Conservation (phyloP, 2,888 invertebrate species). For the Drosophila yooni region DNA sequence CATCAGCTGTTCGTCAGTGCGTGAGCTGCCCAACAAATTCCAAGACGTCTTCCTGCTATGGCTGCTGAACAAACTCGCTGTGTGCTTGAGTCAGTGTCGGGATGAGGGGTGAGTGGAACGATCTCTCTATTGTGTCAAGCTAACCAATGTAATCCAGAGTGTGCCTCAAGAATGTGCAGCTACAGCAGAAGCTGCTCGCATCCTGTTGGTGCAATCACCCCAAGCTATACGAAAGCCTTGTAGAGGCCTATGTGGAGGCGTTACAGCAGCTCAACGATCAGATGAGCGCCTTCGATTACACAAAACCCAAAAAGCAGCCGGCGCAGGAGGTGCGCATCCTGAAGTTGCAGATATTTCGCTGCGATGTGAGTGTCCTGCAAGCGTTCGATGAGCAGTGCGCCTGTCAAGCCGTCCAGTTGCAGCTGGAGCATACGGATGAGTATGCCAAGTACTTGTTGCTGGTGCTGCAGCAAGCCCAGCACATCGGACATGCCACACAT, state of each 20-base stretch:
- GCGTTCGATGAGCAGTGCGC: constrained; percentile 68
- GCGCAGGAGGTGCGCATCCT: constrained; percentile 5
- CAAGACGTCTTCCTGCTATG: constrained; percentile 79
- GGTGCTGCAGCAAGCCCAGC: constrained; percentile 70
- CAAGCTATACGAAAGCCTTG: constrained; percentile 71
- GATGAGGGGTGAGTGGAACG: constrained; percentile 52
- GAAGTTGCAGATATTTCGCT: constrained; percentile 56
- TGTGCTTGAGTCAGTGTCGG: constrained; percentile 52
- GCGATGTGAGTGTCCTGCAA: constrained; percentile 58
- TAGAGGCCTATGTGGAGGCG: constrained; percentile 70
- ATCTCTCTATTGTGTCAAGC: not conserved
- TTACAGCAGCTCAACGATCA: constrained; percentile 63
- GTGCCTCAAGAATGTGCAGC: constrained; percentile 70
- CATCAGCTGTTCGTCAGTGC: constrained; percentile 68
- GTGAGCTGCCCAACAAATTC: constrained; percentile 65
- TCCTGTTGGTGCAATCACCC: constrained; percentile 81
- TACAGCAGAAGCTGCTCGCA: constrained; percentile 81
- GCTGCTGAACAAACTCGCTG: constrained; percentile 78
- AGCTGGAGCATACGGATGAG: constrained; percentile 56
- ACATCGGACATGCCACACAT: constrained; percentile 71
- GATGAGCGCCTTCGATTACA: constrained; percentile 45
- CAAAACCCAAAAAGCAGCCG: constrained; percentile 11
- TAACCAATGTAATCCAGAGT: constrained; percentile 53
- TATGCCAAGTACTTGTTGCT: constrained; percentile 64
- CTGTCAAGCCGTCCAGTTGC: constrained; percentile 62